These are phyloP conservation scores for Nudaria mundana DNA, from an alignment of 2,888 invertebrate genomes.

Conservation along the genomic window DNA sequence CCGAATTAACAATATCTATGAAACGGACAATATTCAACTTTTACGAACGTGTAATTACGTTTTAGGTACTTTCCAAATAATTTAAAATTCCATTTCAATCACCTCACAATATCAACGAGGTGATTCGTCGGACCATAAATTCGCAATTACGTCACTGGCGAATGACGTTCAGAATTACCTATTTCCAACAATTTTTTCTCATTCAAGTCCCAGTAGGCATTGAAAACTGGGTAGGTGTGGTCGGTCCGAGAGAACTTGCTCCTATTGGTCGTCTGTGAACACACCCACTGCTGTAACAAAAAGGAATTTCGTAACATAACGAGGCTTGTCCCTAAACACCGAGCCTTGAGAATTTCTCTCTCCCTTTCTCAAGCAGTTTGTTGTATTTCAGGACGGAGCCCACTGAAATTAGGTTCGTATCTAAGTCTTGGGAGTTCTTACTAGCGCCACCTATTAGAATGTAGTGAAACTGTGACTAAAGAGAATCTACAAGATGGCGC, in stretches of 20 bases:
- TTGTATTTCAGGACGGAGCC: constrained; percentile 72
- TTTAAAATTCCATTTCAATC: constrained; percentile 40
- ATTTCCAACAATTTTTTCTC: constrained; percentile 69
- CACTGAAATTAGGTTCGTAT: constrained; percentile 62
- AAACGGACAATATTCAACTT: constrained; percentile 2
- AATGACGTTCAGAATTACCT: constrained; percentile 75
- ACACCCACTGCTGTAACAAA: constrained; percentile 67
- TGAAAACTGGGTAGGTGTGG: constrained; percentile 73
- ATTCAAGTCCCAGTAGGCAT: constrained; percentile 78
- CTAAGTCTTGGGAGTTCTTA: constrained; percentile 48
- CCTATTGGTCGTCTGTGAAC: constrained; percentile 62
- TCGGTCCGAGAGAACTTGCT: constrained; percentile 47
- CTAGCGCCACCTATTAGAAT: constrained; percentile 53
- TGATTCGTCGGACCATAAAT: constrained; percentile 55
- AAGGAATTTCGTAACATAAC: constrained; percentile 55
- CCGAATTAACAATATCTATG: too few species aligned
- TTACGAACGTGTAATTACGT: constrained; percentile 4
- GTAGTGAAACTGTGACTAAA: constrained; percentile 40
- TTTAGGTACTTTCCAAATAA: constrained; percentile 19
- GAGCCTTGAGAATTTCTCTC: constrained; percentile 77
- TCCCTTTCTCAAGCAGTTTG: constrained; percentile 69
- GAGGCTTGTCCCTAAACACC: constrained; percentile 50
- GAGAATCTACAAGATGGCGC: constrained; percentile 64
- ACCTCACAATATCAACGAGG: constrained; percentile 31
- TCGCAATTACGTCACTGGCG: constrained; percentile 69